These are phyloP conservation scores for Hirudinaria manillensis DNA, from an alignment of 2,888 invertebrate species.

Conservation along the genomic window DNA sequence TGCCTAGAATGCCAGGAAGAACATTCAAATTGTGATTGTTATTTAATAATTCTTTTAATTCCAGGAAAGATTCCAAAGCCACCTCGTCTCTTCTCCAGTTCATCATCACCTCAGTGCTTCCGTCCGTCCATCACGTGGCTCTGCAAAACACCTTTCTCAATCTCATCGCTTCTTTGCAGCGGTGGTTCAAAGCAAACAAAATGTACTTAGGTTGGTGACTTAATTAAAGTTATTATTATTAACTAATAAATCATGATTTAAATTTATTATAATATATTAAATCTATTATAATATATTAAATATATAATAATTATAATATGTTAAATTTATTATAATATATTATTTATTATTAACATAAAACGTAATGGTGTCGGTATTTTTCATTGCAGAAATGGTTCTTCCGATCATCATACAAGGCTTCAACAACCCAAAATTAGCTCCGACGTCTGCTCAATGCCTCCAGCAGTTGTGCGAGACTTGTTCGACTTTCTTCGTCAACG, in stretches of 20 bases:
- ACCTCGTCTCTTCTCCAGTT: conserved; percentile 9
- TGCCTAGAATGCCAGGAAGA: background rate
- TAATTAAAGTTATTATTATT: no score
- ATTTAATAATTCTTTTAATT: background rate
- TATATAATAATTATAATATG: no score
- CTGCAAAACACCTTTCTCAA: conserved; percentile 28
- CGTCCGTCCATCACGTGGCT: conserved; percentile 10
- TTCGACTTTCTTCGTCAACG: conserved; percentile 69
- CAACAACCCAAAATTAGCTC: conserved; percentile 48
- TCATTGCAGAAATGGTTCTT: conserved; percentile 66
- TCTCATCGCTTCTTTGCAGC: conserved; percentile 20
- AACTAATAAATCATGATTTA: no score
- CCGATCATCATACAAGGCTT: conserved; percentile 66
- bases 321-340: no score
- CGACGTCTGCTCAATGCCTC: conserved; percentile 74
- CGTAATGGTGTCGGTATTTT: background rate
- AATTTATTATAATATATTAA: no score
- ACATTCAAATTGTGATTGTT: background rate
- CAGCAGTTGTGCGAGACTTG: conserved; percentile 80
- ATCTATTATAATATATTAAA: no score
- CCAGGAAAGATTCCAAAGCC: conserved; percentile 6
- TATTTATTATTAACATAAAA: background rate
- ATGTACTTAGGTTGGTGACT: conserved; percentile 9
- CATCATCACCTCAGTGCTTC: background rate
- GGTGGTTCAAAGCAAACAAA: conserved; percentile 25